Evolutionary conservation across 2,888 invertebrate genomes (phyloP).

Genomic region (Teleiodes luculella): DNA sequence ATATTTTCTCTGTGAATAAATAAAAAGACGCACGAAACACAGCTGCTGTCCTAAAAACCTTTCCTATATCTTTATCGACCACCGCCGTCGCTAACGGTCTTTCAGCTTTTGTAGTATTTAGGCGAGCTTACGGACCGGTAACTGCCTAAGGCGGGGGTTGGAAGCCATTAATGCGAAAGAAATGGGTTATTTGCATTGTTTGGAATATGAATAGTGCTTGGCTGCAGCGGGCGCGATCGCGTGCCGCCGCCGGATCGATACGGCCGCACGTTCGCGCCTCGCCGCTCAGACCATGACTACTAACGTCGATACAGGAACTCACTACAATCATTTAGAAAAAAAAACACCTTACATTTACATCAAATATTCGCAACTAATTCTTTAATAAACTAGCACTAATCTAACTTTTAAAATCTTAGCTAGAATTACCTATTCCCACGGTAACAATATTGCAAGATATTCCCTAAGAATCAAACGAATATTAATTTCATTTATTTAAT

Average conservation of each 20-base stretch:
- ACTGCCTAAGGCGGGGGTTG: slow-evolving; percentile 2
- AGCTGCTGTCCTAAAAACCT: neutral
- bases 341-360: neutral
- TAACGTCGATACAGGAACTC: slow-evolving; percentile 19
- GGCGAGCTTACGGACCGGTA: slow-evolving; percentile 5
- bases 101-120: slow-evolving; percentile 1
- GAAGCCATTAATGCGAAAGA: slow-evolving; percentile 16
- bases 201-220: slow-evolving; percentile 19
- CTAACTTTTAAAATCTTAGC: too few relatives aligned
- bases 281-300: slow-evolving; percentile 43
- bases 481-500: neutral
- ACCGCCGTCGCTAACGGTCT: neutral
- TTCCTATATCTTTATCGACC: neutral
- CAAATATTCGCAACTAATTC: neutral
- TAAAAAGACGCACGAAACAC: neutral
- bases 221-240: slow-evolving; percentile 67
- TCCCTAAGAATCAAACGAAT: neutral
- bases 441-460: neutral
- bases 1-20: too few relatives aligned
- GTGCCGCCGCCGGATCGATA: slow-evolving; percentile 70
- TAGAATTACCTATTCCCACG: too few relatives aligned
- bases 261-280: slow-evolving; percentile 64
- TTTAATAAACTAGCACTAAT: too few relatives aligned
- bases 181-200: slow-evolving; percentile 16
- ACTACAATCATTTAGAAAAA: neutral